These are phyloP conservation scores for Salpingus planirostris DNA, from an alignment of 2,888 invertebrate species.

Conservation along the genomic window DNA sequence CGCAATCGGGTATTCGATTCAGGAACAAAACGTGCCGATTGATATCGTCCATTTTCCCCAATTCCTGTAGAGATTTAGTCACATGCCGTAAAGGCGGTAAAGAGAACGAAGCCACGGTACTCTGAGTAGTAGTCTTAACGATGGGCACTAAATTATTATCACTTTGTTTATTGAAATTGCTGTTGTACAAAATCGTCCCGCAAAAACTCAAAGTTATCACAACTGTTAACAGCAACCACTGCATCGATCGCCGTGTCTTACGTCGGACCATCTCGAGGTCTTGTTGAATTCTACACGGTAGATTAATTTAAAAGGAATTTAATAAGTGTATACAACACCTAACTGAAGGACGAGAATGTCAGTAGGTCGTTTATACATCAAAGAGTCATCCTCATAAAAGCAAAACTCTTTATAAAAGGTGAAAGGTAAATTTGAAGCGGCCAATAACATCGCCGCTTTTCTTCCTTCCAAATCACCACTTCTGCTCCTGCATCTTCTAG, in stretches of 20 bases:
- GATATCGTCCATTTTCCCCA: constrained; percentile 43
- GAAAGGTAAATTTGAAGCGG: constrained; percentile 24
- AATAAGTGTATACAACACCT: too few relatives aligned
- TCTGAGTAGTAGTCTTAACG: constrained; percentile 12
- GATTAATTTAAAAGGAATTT: too few relatives aligned
- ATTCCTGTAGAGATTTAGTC: constrained; percentile 46
- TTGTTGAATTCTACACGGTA: too few relatives aligned
- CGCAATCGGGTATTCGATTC: constrained; percentile 52
- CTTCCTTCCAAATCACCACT: background rate
- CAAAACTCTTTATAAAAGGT: constrained; percentile 25
- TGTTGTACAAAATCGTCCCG: constrained; percentile 18
- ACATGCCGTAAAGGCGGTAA: constrained; percentile 32
- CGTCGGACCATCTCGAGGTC: constrained; percentile 4
- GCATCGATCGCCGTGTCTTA: constrained; percentile 12
- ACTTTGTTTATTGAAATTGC: constrained; percentile 4
- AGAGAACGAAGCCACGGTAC: constrained; percentile 11
- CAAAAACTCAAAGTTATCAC: constrained; percentile 16
- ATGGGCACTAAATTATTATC: constrained; percentile 4
- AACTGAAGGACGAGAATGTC: constrained; percentile 14
- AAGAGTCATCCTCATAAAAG: constrained; percentile 5
- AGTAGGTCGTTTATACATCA: constrained; percentile 16
- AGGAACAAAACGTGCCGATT: constrained; percentile 49
- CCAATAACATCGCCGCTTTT: background rate
- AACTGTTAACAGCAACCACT: constrained; percentile 19
- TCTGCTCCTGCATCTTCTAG: background rate